phyloP scores from a whole-genome alignment of 2,797 vertebrate species.

The Syngnathus rostellatus region DNA sequence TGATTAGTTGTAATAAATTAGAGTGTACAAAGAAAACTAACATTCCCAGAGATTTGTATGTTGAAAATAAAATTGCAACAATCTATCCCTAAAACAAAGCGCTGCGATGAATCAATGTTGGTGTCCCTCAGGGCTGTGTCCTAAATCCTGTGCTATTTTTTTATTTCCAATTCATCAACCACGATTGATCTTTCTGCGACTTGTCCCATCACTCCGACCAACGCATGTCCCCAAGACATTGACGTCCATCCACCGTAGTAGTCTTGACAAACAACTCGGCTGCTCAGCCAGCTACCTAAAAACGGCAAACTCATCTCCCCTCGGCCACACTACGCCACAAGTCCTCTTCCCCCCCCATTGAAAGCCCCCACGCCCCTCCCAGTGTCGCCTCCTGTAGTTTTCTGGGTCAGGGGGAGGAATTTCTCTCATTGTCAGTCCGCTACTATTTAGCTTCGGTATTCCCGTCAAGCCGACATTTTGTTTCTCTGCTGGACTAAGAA shows the following conservation, averaged over 20 bases:
- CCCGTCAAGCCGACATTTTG: not conserved
- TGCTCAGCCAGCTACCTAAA: not conserved
- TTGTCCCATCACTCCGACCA: no score
- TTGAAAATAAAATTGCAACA: no score
- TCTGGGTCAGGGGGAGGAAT: slow-evolving; percentile 47
- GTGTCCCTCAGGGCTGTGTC: not conserved
- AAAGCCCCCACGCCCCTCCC: slow-evolving; percentile 10
- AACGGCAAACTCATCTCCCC: slow-evolving; percentile 18
- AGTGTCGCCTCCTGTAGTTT: slow-evolving; percentile 46
- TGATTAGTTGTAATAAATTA: no score
- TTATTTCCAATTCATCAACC: not conserved
- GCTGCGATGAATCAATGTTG: not conserved
- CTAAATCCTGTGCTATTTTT: not conserved
- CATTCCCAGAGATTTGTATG: no score
- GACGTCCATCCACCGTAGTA: no score
- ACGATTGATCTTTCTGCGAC: not conserved
- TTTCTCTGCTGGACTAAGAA: not conserved
- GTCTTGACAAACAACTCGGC: no score
- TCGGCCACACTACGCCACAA: not conserved
- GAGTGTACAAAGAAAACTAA: no score
- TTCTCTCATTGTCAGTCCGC: slow-evolving; percentile 28
- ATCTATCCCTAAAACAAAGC: not conserved
- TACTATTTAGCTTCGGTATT: slow-evolving; percentile 19
- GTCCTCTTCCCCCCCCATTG: slow-evolving; percentile 28
- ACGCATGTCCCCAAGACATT: no score